Conservation (phyloP, 2,888 invertebrate species). For the Drosophila monieri region DNA sequence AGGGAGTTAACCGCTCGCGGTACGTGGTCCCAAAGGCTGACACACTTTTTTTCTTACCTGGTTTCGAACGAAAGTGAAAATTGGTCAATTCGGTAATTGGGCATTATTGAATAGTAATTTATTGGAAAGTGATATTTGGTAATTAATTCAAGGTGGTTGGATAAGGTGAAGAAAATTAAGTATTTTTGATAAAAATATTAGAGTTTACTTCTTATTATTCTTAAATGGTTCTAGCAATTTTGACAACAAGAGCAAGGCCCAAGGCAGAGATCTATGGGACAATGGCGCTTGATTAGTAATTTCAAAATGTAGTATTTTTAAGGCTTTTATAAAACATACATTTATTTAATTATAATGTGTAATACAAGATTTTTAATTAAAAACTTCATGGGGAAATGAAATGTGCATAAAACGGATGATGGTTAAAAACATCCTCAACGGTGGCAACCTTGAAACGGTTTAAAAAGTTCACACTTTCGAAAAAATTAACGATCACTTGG, state of each 20-base stretch:
- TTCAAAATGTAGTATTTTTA: no score
- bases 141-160: background rate
- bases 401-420: conserved; percentile 19
- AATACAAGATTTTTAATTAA: conserved; percentile 31
- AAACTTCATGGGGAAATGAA: conserved; percentile 31
- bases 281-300: no score
- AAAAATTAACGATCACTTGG: conserved; percentile 42
- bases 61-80: conserved; percentile 3
- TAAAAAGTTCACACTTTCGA: conserved; percentile 32
- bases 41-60: conserved; percentile 13
- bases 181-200: no score
- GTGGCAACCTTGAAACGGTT: conserved; percentile 52
- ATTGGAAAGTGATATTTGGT: background rate
- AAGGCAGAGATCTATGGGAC: no score
- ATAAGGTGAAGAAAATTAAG: background rate
- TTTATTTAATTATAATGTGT: background rate
- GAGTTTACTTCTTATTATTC: no score
- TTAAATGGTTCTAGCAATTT: no score
- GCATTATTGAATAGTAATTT: conserved; percentile 26
- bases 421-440: conserved; percentile 24
- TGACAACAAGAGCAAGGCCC: no score
- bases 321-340: no score
- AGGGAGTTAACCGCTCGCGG: background rate
- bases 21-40: conserved; percentile 3
- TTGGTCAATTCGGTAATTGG: conserved; percentile 2